Evolutionary conservation across 2,888 invertebrate genomes (phyloP).

Genomic region (Deilephila porcellus): DNA sequence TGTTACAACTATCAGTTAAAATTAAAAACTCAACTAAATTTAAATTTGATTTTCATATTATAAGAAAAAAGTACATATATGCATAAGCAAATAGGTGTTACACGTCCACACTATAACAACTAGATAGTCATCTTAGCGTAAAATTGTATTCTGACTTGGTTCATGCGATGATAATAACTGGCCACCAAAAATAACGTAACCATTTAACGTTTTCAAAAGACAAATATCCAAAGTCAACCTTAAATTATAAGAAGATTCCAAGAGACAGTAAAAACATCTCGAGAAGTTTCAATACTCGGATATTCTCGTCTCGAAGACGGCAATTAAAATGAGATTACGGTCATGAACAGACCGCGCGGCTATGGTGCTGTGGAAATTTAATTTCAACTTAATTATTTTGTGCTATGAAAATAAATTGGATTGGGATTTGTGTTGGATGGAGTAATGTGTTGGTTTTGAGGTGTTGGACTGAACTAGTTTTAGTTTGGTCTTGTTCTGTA

Average conservation of each 20-base stretch:
- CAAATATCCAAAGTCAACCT: background rate
- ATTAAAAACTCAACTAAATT: too few relatives aligned
- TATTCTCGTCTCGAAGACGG: constrained; percentile 12
- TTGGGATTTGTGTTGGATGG: background rate
- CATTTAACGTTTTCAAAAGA: background rate
- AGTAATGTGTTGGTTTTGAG: background rate
- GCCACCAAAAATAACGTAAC: too few relatives aligned
- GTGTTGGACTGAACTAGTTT: background rate
- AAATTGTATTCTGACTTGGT: too few relatives aligned
- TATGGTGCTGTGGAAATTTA: constrained; percentile 29
- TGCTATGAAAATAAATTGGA: constrained; percentile 19
- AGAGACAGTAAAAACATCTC: background rate
- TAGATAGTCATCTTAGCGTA: too few relatives aligned
- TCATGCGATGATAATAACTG: too few relatives aligned
- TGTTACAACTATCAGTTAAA: too few relatives aligned
- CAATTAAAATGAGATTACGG: constrained; percentile 32
- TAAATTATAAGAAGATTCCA: background rate
- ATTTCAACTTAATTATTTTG: constrained; percentile 28
- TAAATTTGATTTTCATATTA: too few relatives aligned
- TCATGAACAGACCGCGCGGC: constrained; percentile 21
- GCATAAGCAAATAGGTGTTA: too few relatives aligned
- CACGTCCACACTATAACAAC: too few relatives aligned
- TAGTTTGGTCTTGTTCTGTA: too few relatives aligned
- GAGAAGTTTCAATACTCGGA: constrained; percentile 3
- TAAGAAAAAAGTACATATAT: too few relatives aligned